Percentiles rank a stretch among this genome's conserved stretches.
These are phyloP conservation scores for Ctenoplectra terminalis DNA, from an alignment of 1,140 invertebrate genomes.

Conservation along the genomic window DNA sequence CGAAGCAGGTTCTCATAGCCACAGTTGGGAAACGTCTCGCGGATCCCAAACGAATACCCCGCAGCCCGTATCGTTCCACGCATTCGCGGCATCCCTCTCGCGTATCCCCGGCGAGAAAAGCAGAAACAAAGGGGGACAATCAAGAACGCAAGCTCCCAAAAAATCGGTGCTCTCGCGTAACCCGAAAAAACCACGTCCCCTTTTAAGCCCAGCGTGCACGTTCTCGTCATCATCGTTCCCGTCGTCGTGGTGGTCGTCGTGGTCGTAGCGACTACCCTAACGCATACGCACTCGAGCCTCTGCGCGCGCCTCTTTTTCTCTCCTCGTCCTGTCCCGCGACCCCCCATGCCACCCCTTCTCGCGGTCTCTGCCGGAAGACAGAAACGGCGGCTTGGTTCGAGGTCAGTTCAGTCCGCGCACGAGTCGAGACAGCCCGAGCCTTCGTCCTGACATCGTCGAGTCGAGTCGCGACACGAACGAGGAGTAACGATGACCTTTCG, in stretches of 20 bases:
- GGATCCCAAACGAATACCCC: neutral
- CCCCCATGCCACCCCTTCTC: slow-evolving; percentile 3
- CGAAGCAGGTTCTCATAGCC: neutral
- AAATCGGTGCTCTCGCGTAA: slow-evolving; percentile 24
- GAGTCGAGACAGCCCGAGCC: slow-evolving; percentile 42
- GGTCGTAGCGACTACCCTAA: slow-evolving; percentile 14
- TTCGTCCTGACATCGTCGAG: neutral
- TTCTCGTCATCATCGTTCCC: neutral
- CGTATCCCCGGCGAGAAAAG: neutral
- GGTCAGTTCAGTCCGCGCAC: slow-evolving; percentile 65
- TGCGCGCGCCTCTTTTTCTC: slow-evolving; percentile 31
- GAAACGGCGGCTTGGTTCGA: slow-evolving; percentile 49
- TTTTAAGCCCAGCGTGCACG: neutral
- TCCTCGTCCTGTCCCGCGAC: neutral
- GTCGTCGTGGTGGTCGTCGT: neutral
- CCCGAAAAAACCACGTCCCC: slow-evolving; percentile 17
- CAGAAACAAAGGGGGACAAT: slow-evolving; percentile 28
- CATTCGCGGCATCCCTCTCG: neutral
- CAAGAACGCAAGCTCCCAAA: neutral
- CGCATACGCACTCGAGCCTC: slow-evolving; percentile 47
- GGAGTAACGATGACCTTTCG: slow-evolving; percentile 54
- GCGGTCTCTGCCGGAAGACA: slow-evolving; percentile 21
- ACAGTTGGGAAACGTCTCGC: neutral
- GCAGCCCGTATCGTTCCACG: neutral
- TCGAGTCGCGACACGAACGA: slow-evolving; percentile 37